These are phyloP conservation scores for Anas platyrhynchos DNA, from an alignment of 2,113 vertebrate species.

Conservation along the genomic window DNA sequence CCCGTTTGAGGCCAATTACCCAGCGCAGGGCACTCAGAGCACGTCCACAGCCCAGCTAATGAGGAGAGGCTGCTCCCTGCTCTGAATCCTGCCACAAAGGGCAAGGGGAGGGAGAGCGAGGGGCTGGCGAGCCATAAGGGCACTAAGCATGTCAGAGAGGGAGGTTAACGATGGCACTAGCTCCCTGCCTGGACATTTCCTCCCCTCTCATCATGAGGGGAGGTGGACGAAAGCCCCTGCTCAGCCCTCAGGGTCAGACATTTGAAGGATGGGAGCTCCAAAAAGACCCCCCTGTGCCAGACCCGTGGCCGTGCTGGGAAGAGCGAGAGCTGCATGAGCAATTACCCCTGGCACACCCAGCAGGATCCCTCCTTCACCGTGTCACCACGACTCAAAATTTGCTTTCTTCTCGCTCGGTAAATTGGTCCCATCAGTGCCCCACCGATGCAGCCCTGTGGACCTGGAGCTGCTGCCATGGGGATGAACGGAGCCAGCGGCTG, in stretches of 20 bases:
- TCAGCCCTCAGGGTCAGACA: neutral
- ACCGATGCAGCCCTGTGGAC: neutral
- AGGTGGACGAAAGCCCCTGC: rapidly evolving
- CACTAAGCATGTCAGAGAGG: neutral
- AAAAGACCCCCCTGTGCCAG: rapidly evolving
- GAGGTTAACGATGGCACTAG: neutral
- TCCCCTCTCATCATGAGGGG: neutral
- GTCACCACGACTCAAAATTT: neutral
- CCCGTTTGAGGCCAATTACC: neutral
- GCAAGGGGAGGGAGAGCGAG: neutral
- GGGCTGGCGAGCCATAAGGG: neutral
- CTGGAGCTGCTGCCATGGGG: rapidly evolving
- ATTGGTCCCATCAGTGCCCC: neutral
- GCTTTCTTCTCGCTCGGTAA: neutral
- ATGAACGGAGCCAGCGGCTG: rapidly evolving
- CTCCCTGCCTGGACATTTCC: neutral
- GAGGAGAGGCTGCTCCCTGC: neutral
- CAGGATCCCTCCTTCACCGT: rapidly evolving
- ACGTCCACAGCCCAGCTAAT: neutral
- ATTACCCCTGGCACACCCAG: neutral
- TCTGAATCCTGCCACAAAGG: rapidly evolving
- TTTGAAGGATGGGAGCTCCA: neutral
- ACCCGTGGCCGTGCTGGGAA: rapidly evolving
- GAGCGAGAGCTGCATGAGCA: neutral
- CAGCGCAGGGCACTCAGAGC: rapidly evolving